A percentile compares a stretch with the other conserved stretches of the same genome.
Conservation (phyloP, 2,888 invertebrate genomes). For the Cenopis cana region DNA sequence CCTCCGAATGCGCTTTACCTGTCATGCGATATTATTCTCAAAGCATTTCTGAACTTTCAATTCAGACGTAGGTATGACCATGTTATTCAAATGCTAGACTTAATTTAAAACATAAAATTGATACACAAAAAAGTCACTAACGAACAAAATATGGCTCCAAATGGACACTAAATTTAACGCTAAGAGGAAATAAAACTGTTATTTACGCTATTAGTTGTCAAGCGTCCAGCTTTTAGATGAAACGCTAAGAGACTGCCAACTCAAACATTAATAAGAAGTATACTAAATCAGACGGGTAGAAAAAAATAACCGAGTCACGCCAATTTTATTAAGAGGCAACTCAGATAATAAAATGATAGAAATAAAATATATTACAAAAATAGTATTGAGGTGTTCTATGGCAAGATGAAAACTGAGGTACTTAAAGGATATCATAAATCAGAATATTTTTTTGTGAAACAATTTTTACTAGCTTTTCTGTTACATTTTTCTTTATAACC, state of each 20-base stretch:
- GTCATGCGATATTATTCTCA: conserved; percentile 21
- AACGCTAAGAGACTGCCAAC: conserved; percentile 27
- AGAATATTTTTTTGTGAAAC: no score
- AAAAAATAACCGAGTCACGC: not conserved
- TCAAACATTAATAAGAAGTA: conserved; percentile 19
- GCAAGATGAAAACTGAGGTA: no score
- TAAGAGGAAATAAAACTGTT: conserved; percentile 32
- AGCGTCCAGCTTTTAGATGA: conserved; percentile 39
- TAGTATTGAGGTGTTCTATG: no score
- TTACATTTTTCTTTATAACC: no score
- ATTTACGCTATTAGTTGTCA: conserved; percentile 39
- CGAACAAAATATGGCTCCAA: conserved; percentile 17
- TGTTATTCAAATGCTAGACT: not conserved
- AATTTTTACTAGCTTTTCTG: no score
- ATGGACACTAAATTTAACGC: conserved; percentile 36
- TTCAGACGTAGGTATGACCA: not conserved
- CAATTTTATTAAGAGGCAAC: not conserved
- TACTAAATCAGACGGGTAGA: conserved; percentile 1
- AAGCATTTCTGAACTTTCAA: conserved; percentile 22
- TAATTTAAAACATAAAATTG: conserved; percentile 1
- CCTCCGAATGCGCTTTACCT: conserved; percentile 22
- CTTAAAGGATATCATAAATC: no score
- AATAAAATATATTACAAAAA: no score
- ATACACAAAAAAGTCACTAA: conserved; percentile 7
- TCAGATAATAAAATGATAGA: not conserved